Conservation (phyloP, 2,888 invertebrate genomes). For the Macaria liturata region DNA sequence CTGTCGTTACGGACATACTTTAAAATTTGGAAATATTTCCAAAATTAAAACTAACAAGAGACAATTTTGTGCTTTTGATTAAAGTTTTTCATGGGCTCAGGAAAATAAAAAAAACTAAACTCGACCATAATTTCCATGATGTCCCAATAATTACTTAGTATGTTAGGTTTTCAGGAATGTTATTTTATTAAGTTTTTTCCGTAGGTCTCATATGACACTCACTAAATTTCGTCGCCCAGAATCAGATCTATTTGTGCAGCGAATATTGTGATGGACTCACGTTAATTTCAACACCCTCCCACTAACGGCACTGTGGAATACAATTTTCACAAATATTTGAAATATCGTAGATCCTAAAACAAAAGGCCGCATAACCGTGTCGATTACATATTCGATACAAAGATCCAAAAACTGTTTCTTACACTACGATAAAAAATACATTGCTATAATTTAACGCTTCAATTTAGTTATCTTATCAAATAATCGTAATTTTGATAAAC, state of each 20-base stretch:
- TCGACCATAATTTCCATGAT: no score
- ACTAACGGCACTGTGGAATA: no score
- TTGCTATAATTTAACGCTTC: slow-evolving; percentile 33
- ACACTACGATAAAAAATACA: slow-evolving; percentile 34
- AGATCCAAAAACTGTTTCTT: not conserved
- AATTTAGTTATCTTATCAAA: slow-evolving; percentile 22
- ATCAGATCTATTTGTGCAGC: slow-evolving; percentile 12
- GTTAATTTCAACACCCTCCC: not conserved
- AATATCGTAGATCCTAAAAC: no score
- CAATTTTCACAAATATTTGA: no score
- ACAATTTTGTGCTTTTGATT: no score
- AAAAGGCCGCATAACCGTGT: slow-evolving; percentile 11
- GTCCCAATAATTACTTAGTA: no score
- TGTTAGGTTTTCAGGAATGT: slow-evolving; percentile 1
- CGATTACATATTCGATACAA: not conserved
- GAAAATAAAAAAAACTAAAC: no score
- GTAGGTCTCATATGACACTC: not conserved
- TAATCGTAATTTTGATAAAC: not conserved
- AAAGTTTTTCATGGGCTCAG: no score
- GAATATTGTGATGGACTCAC: slow-evolving; percentile 1
- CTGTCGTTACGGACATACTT: slow-evolving; percentile 28
- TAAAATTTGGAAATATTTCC: slow-evolving; percentile 15
- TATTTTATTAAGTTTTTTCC: not conserved
- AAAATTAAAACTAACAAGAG: no score
- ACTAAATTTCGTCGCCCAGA: slow-evolving; percentile 4